Percentiles rank a stretch among this genome's conserved stretches.
phyloP scores from a whole-genome alignment of 2,113 vertebrate species.

The Bos javanicus region DNA sequence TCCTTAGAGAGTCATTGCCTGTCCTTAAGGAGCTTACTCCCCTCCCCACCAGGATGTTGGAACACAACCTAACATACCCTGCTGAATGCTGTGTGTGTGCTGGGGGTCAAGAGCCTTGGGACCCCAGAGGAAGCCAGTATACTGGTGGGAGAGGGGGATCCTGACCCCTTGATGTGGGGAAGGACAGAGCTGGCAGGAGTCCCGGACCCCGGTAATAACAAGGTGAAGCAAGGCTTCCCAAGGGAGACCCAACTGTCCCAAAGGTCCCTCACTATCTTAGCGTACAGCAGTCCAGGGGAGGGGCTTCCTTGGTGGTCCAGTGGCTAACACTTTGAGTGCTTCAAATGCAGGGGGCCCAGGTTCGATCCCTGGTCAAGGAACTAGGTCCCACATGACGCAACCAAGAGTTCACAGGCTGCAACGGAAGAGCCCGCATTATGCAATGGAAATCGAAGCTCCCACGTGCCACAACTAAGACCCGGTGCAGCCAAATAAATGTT shows the following conservation, averaged over 20 bases:
- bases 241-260: neutral
- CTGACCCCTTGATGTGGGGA: neutral
- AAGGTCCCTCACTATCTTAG: neutral
- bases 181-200: neutral
- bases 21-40: neutral
- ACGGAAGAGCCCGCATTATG: neutral
- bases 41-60: neutral
- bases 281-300: neutral
- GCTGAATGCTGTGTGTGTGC: neutral
- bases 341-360: neutral
- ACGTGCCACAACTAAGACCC: neutral
- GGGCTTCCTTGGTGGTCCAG: neutral
- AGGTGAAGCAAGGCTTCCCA: neutral
- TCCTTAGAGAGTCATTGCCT: neutral
- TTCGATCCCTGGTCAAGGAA: neutral
- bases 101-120: neutral
- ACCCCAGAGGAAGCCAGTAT: neutral
- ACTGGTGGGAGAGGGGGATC: neutral
- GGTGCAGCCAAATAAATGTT: neutral
- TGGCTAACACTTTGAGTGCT: neutral
- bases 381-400: neutral
- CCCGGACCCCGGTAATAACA: neutral
- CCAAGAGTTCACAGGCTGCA: neutral
- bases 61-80: neutral
- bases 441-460: neutral